Evolutionary conservation across 2,797 vertebrate species (phyloP).

Genomic region (Enteromius trimaculatus): DNA sequence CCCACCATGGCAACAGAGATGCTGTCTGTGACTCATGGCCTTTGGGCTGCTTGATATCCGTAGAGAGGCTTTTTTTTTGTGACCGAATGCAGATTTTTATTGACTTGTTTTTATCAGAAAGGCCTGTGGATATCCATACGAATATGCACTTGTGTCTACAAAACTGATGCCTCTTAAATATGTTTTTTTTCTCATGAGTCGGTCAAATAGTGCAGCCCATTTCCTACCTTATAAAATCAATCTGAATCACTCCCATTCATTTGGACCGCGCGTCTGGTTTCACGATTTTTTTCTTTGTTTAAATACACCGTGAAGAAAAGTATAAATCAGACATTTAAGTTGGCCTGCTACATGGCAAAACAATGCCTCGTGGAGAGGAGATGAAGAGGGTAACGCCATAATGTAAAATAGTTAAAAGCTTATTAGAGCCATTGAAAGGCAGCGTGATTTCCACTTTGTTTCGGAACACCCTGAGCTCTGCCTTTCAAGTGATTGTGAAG

Average conservation of each 20-base stretch:
- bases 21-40: constrained; percentile 35
- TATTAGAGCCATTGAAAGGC: constrained; percentile 92
- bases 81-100: not conserved
- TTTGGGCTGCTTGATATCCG: not conserved
- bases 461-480: constrained; percentile 88
- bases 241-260: constrained; percentile 80
- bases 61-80: not conserved
- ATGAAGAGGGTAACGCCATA: constrained; percentile 77
- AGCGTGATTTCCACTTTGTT: constrained; percentile 95
- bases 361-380: constrained; percentile 66
- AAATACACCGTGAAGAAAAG: constrained; percentile 88
- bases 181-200: constrained; percentile 21
- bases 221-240: constrained; percentile 72
- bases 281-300: constrained; percentile 62
- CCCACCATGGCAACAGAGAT: constrained; percentile 63
- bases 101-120: not conserved
- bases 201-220: constrained; percentile 66
- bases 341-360: constrained; percentile 74
- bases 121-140: not conserved
- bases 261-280: constrained; percentile 67
- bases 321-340: constrained; percentile 85
- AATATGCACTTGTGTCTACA: not conserved
- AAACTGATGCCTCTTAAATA: not conserved
- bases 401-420: constrained; percentile 97
- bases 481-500: constrained; percentile 97